phyloP scores from a whole-genome alignment of 1,140 invertebrate genomes.

The Cyphomyrmex costatus region DNA sequence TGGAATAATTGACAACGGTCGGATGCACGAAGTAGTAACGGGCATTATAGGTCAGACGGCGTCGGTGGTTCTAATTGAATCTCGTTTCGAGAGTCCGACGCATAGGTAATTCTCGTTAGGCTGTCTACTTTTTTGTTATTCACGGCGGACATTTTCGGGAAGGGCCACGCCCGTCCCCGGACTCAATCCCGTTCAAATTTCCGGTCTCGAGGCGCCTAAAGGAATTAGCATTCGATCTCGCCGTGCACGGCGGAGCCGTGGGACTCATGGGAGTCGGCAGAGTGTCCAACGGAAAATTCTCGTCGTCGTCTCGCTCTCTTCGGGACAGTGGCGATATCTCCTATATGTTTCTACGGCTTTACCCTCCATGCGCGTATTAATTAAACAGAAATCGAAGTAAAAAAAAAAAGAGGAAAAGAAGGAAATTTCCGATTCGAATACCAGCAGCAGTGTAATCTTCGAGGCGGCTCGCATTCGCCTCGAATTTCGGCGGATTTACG shows the following conservation, averaged over 20 bases:
- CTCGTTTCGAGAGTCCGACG: constrained; percentile 60
- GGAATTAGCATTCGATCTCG: constrained; percentile 78
- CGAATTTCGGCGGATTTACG: constrained; percentile 43
- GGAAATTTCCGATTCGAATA: not conserved
- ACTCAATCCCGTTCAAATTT: constrained; percentile 79
- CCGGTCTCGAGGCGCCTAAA: constrained; percentile 75
- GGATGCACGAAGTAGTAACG: not conserved
- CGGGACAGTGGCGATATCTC: not conserved
- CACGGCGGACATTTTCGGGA: constrained; percentile 66
- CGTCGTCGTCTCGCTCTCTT: constrained; percentile 39
- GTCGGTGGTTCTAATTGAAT: constrained; percentile 62
- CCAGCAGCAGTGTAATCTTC: constrained; percentile 29
- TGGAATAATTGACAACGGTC: constrained; percentile 17
- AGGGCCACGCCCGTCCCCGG: constrained; percentile 38
- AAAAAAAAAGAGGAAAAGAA: not conserved
- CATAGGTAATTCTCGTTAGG: constrained; percentile 61
- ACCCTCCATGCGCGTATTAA: not conserved
- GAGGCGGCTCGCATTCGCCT: constrained; percentile 31
- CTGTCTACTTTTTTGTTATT: constrained; percentile 70
- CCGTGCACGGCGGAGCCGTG: constrained; percentile 1
- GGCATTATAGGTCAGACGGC: constrained; percentile 9
- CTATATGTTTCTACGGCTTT: not conserved
- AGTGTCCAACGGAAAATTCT: constrained; percentile 65
- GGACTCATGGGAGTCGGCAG: constrained; percentile 57
- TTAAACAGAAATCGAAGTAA: constrained; percentile 23